phyloP scores from a whole-genome alignment of 2,888 invertebrate genomes.

The Andrena dorsata region DNA sequence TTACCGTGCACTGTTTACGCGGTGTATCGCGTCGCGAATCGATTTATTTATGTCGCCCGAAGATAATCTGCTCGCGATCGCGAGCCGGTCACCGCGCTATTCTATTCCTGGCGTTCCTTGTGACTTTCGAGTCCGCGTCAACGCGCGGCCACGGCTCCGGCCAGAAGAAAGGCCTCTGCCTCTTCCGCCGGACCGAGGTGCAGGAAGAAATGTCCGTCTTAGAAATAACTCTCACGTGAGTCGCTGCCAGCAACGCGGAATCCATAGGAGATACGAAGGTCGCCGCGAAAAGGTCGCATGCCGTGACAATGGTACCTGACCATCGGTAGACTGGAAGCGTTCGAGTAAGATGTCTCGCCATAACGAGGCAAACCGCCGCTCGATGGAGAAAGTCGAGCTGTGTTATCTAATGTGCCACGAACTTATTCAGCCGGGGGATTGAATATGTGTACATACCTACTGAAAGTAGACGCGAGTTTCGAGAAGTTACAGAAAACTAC shows the following conservation, averaged over 20 bases:
- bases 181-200: too few species aligned
- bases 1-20: slow-evolving; percentile 34
- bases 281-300: too few species aligned
- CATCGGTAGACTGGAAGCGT: too few species aligned
- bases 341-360: too few species aligned
- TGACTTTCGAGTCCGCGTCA: too few species aligned
- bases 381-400: slow-evolving; percentile 10
- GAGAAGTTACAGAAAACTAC: slow-evolving; percentile 19
- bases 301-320: too few species aligned
- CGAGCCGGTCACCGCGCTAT: not conserved
- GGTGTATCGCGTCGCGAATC: slow-evolving; percentile 21
- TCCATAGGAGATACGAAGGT: too few species aligned
- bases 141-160: too few species aligned
- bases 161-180: too few species aligned
- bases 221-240: too few species aligned
- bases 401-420: not conserved
- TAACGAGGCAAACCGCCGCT: not conserved
- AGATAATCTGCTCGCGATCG: slow-evolving; percentile 2
- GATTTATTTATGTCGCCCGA: slow-evolving; percentile 25
- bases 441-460: not conserved
- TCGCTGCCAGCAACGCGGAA: too few species aligned
- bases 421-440: slow-evolving; percentile 1
- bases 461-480: not conserved
- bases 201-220: too few species aligned
- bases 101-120: not conserved